Base-by-base conservation (phyloP, 2,888 invertebrate species). In the Andrena dorsata region DNA sequence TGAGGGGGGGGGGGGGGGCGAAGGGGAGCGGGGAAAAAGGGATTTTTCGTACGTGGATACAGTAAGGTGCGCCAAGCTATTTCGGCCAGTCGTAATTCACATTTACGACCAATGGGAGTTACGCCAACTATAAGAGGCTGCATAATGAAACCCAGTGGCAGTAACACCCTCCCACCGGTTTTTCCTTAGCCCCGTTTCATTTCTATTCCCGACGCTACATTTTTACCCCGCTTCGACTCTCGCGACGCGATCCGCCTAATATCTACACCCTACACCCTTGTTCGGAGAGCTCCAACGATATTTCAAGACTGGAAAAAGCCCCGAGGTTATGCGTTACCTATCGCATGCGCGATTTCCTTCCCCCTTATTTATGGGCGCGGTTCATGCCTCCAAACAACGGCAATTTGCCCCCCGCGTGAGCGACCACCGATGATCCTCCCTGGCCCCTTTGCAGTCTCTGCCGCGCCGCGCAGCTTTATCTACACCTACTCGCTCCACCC, bases 71-170 rank as follows among this genome's bases (percentile, higher is more conserved):
- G 88, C 88, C 83, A 84, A 86, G 91, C 91, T 91, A 91, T 91
- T 92, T 92, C 90, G 91, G 86, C 86, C 86, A 90, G 87, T 81
- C 88, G 89, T 92, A 92, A 92, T 89, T 92, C 91, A 92, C 91
- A 92, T 92, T 91, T 92, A 92, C 90, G 91, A 92, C 86, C 91
- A 88, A 90, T 91, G 91, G 92, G 91, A 91, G 91, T 92, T 91
- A 91, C 89, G 91, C 92, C 91, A 92, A 92, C 88, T 91, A 88
- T 92, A 92, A 92, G 92, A 91, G 91, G 91, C 90, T 91, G 92
- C 90, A 92, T 92, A 92, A 92, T 92, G 92, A 92, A 92, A 91
- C 86, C 85, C 88, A 83, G 89, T 87, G 85, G 89, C 84, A 84
- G 87, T 86, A 88, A 83, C 85, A 83, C 85, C 80, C 63, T 56